Conservation (phyloP, 1,140 invertebrate species). For the Lithobius niger region DNA sequence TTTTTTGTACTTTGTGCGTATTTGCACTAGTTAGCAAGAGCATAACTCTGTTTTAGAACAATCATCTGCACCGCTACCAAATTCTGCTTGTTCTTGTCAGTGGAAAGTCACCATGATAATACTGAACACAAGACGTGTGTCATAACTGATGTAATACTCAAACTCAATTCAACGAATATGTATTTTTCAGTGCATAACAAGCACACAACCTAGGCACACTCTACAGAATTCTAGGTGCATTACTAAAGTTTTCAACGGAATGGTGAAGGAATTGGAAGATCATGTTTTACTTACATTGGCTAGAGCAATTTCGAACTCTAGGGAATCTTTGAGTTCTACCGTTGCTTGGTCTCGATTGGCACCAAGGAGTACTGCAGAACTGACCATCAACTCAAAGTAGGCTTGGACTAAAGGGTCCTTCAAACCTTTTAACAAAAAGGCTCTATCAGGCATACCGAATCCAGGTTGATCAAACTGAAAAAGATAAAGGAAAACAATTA, state of each 20-base stretch:
- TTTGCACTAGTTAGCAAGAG: no score
- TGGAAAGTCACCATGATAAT: background rate
- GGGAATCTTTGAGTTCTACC: conserved; percentile 59
- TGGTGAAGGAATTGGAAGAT: background rate
- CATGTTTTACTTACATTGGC: conserved; percentile 60
- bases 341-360: conserved; percentile 51
- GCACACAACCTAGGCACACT: background rate
- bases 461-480: conserved; percentile 79
- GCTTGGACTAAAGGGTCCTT: conserved; percentile 33
- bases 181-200: background rate
- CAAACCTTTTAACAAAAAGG: conserved; percentile 70
- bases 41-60: no score
- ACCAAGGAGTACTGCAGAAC: conserved; percentile 75
- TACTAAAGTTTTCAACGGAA: conserved; percentile 2
- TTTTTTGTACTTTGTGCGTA: no score
- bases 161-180: background rate
- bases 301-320: conserved; percentile 84
- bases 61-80: no score
- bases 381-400: conserved; percentile 33
- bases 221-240: background rate
- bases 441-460: conserved; percentile 57
- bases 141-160: background rate
- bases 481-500: background rate
- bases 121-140: background rate
- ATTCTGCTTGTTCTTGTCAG: no score